Evolutionary conservation across 2,888 invertebrate genomes (phyloP).

Genomic region (Hydrotaea cyrtoneurina): DNA sequence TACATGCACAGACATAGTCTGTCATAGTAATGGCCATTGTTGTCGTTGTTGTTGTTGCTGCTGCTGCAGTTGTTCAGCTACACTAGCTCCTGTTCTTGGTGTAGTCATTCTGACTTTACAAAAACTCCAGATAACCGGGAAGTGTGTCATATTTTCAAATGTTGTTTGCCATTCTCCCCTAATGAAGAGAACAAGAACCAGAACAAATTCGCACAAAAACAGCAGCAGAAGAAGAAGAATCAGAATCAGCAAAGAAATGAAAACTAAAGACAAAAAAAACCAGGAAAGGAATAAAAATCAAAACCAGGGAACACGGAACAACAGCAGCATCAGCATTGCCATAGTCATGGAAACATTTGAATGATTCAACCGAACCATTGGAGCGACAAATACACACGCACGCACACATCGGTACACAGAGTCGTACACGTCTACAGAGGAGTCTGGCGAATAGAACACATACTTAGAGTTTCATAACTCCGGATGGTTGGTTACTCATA

Average conservation of each 20-base stretch:
- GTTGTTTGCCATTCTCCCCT: neutral
- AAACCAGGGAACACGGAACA: neutral
- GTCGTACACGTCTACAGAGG: too few relatives aligned
- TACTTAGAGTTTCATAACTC: too few relatives aligned
- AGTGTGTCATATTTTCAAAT: conserved; percentile 37
- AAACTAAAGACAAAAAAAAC: neutral
- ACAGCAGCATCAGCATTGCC: conserved; percentile 13
- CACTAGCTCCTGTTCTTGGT: neutral
- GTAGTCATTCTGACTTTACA: neutral
- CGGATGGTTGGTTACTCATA: too few relatives aligned
- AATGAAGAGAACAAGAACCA: conserved; percentile 29
- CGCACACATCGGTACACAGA: conserved; percentile 22
- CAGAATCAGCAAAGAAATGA: neutral
- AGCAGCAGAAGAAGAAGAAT: neutral
- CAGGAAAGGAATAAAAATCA: conserved; percentile 10
- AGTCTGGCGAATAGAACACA: too few relatives aligned
- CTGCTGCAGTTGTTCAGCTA: neutral
- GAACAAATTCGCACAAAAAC: neutral
- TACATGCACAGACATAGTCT: neutral
- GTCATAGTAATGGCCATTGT: neutral
- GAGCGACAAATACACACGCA: neutral
- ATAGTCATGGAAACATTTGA: conserved; percentile 16
- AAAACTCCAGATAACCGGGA: conserved; percentile 32
- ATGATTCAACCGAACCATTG: neutral
- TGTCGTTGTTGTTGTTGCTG: neutral